Conservation (phyloP, 2,797 vertebrate genomes). For the Nyctalus aviator region DNA sequence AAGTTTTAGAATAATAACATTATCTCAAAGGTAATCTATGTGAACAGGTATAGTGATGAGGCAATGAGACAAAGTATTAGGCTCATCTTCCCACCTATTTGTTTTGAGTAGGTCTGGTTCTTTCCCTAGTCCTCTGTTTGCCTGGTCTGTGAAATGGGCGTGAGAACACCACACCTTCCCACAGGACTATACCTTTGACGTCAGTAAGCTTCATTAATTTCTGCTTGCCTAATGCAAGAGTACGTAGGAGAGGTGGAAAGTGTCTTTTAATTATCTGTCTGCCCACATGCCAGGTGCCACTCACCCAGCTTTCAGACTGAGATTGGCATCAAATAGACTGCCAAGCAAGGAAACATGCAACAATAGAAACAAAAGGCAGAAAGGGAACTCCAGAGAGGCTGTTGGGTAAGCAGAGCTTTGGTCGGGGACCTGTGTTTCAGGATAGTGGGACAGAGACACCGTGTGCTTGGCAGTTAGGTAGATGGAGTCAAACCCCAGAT, state of each 20-base stretch:
- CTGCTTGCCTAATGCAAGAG: slow-evolving; percentile 63
- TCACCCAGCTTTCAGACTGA: not conserved
- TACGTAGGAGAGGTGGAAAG: slow-evolving; percentile 41
- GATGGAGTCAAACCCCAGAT: not conserved
- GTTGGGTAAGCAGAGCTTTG: not conserved
- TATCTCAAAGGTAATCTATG: not conserved
- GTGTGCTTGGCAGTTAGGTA: not conserved
- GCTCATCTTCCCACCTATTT: slow-evolving; percentile 46
- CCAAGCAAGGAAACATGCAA: not conserved
- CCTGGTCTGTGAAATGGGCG: slow-evolving; percentile 66
- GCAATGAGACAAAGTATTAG: not conserved
- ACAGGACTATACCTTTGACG: slow-evolving; percentile 11
- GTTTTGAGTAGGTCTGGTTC: slow-evolving; percentile 51
- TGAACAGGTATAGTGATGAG: not conserved
- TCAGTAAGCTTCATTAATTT: slow-evolving; percentile 62
- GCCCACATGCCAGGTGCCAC: slow-evolving; percentile 58
- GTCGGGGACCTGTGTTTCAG: not conserved
- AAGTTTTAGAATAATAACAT: not conserved
- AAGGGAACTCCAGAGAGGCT: not conserved
- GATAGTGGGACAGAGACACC: not conserved
- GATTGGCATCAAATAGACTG: slow-evolving; percentile 62
- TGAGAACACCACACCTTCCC: slow-evolving; percentile 52
- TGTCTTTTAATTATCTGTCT: slow-evolving; percentile 72
- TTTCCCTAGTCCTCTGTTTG: slow-evolving; percentile 39
- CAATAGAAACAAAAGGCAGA: not conserved